Evolutionary conservation across 1,140 invertebrate species (phyloP).

Genomic region (Spodoptera litura): DNA sequence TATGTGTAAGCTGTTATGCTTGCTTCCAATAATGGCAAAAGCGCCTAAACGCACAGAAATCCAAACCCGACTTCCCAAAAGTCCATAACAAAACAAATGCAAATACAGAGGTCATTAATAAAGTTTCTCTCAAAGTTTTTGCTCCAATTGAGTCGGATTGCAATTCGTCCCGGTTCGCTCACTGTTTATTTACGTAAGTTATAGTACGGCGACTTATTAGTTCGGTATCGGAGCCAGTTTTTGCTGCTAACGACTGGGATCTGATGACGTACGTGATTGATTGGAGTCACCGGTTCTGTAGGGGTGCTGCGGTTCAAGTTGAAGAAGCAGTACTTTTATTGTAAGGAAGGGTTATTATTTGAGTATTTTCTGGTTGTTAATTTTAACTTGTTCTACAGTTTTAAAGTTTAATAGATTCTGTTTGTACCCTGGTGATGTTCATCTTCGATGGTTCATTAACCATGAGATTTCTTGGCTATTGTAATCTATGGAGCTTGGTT

Average conservation of each 20-base stretch:
- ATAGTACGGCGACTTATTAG: conserved; percentile 5
- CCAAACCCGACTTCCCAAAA: not conserved
- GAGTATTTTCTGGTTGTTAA: no score
- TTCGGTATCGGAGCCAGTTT: conserved; percentile 26
- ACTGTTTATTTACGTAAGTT: conserved; percentile 22
- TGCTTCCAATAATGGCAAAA: no score
- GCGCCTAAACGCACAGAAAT: no score
- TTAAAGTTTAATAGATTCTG: no score
- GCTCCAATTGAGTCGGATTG: conserved; percentile 27
- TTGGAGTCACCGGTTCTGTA: conserved; percentile 1
- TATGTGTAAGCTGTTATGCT: no score
- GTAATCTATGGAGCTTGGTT: no score
- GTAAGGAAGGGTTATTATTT: not conserved
- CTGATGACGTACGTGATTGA: conserved; percentile 29
- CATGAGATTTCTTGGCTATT: no score
- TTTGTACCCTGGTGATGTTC: no score
- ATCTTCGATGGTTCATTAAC: no score
- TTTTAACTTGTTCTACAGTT: no score
- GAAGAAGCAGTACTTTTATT: not conserved
- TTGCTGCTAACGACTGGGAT: conserved; percentile 28
- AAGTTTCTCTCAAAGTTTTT: conserved; percentile 10
- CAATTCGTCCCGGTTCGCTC: conserved; percentile 12
- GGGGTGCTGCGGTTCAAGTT: not conserved
- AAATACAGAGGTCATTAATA: conserved; percentile 14
- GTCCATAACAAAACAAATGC: not conserved